These are phyloP conservation scores for Galerucella calmariensis DNA, from an alignment of 2,888 invertebrate genomes.

Conservation along the genomic window DNA sequence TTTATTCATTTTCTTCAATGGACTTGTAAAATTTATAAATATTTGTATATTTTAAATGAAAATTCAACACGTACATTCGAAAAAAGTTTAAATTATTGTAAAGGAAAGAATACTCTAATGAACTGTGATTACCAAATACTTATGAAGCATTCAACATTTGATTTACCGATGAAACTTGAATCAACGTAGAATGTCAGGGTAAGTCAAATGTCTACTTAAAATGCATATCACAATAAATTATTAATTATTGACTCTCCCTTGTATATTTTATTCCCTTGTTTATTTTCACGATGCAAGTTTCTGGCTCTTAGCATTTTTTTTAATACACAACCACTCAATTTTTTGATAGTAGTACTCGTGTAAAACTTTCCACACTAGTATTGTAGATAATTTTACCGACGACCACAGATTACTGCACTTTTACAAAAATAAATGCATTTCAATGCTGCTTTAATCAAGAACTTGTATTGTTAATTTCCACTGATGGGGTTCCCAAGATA, in stretches of 20 bases:
- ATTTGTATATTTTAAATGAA: neutral
- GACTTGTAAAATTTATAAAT: neutral
- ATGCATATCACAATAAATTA: conserved; percentile 55
- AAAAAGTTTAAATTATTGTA: neutral
- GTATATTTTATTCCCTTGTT: conserved; percentile 14
- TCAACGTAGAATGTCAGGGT: conserved; percentile 26
- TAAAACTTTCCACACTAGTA: too few species aligned
- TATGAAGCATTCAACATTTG: conserved; percentile 44
- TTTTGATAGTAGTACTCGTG: too few species aligned
- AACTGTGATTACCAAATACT: conserved; percentile 62
- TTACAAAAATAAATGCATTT: too few species aligned
- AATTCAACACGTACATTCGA: conserved; percentile 1
- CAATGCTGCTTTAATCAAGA: too few species aligned
- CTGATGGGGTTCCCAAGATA: too few species aligned
- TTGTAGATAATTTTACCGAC: too few species aligned
- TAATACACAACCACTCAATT: too few species aligned
- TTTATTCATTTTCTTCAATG: neutral
- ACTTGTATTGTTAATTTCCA: too few species aligned
- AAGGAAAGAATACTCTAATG: conserved; percentile 51
- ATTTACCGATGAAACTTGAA: conserved; percentile 19
- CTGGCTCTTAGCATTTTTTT: neutral
- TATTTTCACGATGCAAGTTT: conserved; percentile 4
- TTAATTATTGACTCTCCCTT: conserved; percentile 44
- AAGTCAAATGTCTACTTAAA: conserved; percentile 17
- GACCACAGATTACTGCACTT: too few species aligned